Evolutionary conservation across 2,888 invertebrate genomes (phyloP).

Genomic region (Drosophila borborema): DNA sequence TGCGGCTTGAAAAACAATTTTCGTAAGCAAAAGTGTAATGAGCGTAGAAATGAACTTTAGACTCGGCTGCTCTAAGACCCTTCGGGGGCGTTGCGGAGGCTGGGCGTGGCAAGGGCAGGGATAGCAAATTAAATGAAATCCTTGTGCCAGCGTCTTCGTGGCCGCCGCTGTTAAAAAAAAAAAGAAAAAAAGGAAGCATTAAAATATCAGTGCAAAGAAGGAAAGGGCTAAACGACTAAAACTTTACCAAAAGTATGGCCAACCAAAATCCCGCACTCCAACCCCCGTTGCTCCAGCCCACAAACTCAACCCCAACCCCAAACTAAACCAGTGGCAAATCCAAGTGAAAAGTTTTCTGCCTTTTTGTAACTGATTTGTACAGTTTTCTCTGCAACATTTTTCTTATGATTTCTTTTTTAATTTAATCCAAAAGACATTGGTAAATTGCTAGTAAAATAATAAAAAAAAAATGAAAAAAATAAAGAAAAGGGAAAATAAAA

Average conservation of each 20-base stretch:
- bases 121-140: conserved; percentile 76
- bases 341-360: conserved; percentile 66
- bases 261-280: conserved; percentile 37
- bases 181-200: conserved; percentile 65
- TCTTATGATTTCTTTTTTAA: conserved; percentile 77
- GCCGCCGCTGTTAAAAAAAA: conserved; percentile 17
- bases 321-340: conserved; percentile 47
- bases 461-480: conserved; percentile 14
- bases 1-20: conserved; percentile 80
- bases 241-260: conserved; percentile 69
- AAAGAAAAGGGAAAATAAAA: conserved; percentile 19
- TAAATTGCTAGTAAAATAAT: conserved; percentile 76
- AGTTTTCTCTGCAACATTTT: conserved; percentile 57
- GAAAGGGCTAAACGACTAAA: conserved; percentile 75
- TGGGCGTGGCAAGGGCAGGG: conserved; percentile 29
- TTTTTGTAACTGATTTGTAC: conserved; percentile 77
- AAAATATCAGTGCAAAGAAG: conserved; percentile 76
- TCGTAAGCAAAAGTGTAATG: conserved; percentile 81
- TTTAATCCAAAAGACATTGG: conserved; percentile 79
- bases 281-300: background rate
- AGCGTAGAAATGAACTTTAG: conserved; percentile 81
- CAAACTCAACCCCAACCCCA: background rate
- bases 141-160: conserved; percentile 62
- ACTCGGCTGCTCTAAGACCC: conserved; percentile 41
- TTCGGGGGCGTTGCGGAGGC: conserved; percentile 1